Evolutionary conservation across 1,140 invertebrate genomes (phyloP).

Genomic region (Pachyrhynchus sulphureomaculatus): DNA sequence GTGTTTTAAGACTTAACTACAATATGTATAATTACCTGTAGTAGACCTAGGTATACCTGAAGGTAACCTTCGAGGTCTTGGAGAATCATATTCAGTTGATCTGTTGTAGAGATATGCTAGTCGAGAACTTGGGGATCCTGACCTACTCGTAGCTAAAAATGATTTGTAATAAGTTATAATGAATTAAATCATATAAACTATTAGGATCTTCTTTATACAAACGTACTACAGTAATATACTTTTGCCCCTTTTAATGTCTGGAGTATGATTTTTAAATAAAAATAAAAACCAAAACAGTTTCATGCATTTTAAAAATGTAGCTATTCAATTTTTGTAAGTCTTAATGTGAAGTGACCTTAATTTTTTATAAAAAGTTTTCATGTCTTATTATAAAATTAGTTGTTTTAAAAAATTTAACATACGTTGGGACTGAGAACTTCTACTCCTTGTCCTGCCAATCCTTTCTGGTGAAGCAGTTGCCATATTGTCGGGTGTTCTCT

Average conservation of each 20-base stretch:
- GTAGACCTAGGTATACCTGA: slow-evolving; percentile 75
- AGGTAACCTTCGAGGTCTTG: slow-evolving; percentile 50
- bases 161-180: slow-evolving; percentile 20
- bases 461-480: slow-evolving; percentile 64
- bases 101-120: slow-evolving; percentile 69
- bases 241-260: too few relatives aligned
- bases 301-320: too few relatives aligned
- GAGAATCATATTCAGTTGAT: slow-evolving; percentile 48
- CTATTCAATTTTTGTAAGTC: too few relatives aligned
- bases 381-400: too few relatives aligned
- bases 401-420: slow-evolving; percentile 54
- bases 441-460: slow-evolving; percentile 61
- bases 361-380: too few relatives aligned
- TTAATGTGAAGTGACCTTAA: too few relatives aligned
- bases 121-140: slow-evolving; percentile 76
- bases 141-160: slow-evolving; percentile 70
- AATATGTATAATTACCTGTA: slow-evolving; percentile 48
- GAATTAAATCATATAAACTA: too few relatives aligned
- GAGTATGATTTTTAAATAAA: too few relatives aligned
- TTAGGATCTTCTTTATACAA: too few relatives aligned
- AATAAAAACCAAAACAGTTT: too few relatives aligned
- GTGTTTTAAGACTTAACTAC: too few relatives aligned
- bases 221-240: too few relatives aligned
- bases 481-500: slow-evolving; percentile 56
- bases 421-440: slow-evolving; percentile 86